Base-by-base conservation (phyloP, 2,797 vertebrate species). In the Menidia menidia region DNA sequence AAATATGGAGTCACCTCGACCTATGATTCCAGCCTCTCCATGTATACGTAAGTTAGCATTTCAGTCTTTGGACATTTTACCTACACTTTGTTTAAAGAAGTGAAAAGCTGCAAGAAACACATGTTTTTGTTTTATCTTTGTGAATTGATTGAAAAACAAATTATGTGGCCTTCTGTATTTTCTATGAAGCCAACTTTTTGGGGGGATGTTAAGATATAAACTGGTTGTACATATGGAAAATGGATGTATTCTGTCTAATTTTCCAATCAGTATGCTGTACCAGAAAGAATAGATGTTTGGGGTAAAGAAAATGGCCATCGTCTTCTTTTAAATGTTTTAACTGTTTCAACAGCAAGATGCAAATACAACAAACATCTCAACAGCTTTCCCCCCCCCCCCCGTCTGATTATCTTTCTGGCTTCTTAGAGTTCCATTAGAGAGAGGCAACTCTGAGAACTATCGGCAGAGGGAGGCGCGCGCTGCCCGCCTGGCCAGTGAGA, bases 1-100 rank as follows among this genome's bases (percentile, higher is more conserved):
- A 97, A 95, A 74, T 97, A 97, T 13, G 96, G 97, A 5, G 92
- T 97, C 60, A 97, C 97, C 39, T 97, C 96, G 9, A 98, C 97
- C 0, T 98, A 98, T 52, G 97, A 98, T 81, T 94, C 96, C 77
- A 98, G 96, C 75, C 95, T 97, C 31, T 94, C 96, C 16, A 96
- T 97, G 86, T 98, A 97, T 73, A 98, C 96, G 96, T 97, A 86
- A 93, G 96, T 96, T 10, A 57, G 12, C 2, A 16, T n/a, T 39
- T 39, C 7, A 39, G 10, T 39, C 7, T 39, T 39, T 39, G 3
- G 35, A 7, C 35, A 7, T 39, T 7, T 39, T 39, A 25, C 25
- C 25, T 39, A 39, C 35, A 39, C 35, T 9, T 9, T 39, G 35
- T 39, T 39, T 39, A 1, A 6, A 9, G 35, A 39, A 6, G 6